Evolutionary conservation across 1,140 invertebrate genomes (phyloP), one percentile per base, ranked within the genome.

Genomic region (Homalodisca vitripennis): DNA sequence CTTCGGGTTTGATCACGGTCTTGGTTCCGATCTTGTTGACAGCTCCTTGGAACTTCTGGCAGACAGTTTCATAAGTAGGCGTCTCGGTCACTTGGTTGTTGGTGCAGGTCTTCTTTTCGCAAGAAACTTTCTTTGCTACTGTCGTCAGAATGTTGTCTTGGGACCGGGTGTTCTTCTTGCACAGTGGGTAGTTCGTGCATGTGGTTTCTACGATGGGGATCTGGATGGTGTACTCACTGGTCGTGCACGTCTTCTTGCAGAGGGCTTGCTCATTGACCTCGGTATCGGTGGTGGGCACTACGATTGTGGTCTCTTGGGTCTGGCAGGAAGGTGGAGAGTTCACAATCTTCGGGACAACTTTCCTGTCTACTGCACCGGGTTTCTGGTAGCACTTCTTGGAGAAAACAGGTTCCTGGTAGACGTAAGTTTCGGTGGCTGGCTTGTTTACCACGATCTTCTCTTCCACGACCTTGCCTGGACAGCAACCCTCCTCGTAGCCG

Each of bases 201-300:
- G 55, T 60, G 55, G 27, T 60, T 13, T 60, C 55, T 13, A 26
- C 24, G 26, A 60, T 60, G 22, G 55, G 55, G 55, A 60, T 60
- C 55, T 60, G 55, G 27, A 60, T 60, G 27, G 29, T 2, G 55
- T 60, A 60, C 24, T 60, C 55, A 26, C 2, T 60, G 55, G 22
- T 27, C 22, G 55, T 60, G 55, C 55, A 60, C 14, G 22, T 30
- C 55, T 60, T 60, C 55, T 60, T 60, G 55, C 55, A 60, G 14
- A 60, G 55, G 27, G 55, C 22, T 2, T 2, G 6, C 55, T 60
- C 14, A 13, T 60, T 3, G 27, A 60, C 55, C 22, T 3, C 27
- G 55, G 29, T 30, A 13, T 60, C 55, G 26, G 55, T 60, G 26
- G 55, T 60, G 55, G 55, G 55, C 22, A 30, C 27, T 26, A 27